Percentiles rank a stretch among this genome's conserved stretches.
Evolutionary conservation across 2,888 invertebrate species (phyloP).

Genomic region (Latheticus oryzae): DNA sequence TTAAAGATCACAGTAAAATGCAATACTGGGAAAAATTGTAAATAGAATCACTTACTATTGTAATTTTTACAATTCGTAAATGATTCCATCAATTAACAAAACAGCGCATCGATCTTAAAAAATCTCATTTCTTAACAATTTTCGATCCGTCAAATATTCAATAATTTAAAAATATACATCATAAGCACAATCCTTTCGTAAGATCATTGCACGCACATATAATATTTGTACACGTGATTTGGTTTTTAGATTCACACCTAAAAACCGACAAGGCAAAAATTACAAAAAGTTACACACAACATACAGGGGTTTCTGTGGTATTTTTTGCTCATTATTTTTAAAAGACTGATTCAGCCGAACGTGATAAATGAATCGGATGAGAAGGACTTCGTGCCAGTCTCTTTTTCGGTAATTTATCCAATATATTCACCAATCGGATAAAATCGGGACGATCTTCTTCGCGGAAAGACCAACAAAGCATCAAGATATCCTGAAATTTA

Average conservation of each 20-base stretch:
- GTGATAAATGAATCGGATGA: conserved; percentile 95
- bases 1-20: conserved; percentile 42
- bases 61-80: not conserved
- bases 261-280: conserved; percentile 40
- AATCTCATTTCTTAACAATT: conserved; percentile 8
- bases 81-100: conserved; percentile 11
- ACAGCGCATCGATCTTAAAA: conserved; percentile 16
- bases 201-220: conserved; percentile 31
- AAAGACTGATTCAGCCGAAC: conserved; percentile 96
- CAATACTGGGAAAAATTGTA: conserved; percentile 36
- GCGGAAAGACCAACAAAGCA: conserved; percentile 95
- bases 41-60: conserved; percentile 11
- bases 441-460: conserved; percentile 91
- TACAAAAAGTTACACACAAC: conserved; percentile 35
- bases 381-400: conserved; percentile 96
- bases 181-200: conserved; percentile 32
- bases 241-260: conserved; percentile 3
- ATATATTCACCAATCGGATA: conserved; percentile 81
- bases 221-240: conserved; percentile 36
- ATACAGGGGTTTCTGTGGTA: conserved; percentile 40
- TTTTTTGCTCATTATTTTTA: conserved; percentile 63
- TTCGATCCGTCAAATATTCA: conserved; percentile 19
- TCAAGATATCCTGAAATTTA: conserved; percentile 88
- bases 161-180: conserved; percentile 25
- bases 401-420: conserved; percentile 95